These are phyloP conservation scores for Montipora foliosa DNA, from an alignment of 64 coral and sea anemone genomes.

Conservation along the genomic window DNA sequence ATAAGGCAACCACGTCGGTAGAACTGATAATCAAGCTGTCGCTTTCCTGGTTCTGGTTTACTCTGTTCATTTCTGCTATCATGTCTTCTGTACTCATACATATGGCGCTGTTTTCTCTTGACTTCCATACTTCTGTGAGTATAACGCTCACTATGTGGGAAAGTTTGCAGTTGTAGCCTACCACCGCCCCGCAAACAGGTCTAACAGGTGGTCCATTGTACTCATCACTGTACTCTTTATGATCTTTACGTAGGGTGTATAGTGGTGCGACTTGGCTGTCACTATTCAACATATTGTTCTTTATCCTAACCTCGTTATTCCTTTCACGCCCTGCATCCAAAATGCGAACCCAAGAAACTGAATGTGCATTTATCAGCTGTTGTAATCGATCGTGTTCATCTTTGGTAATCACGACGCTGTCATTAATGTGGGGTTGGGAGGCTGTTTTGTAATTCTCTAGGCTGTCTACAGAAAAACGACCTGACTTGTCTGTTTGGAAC, in stretches of 20 bases:
- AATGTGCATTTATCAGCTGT: slow-evolving; percentile 28
- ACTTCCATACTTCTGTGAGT: too few relatives aligned
- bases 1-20: neutral
- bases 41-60: too few relatives aligned
- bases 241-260: slow-evolving; percentile 14
- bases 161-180: too few relatives aligned
- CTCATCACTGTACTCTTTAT: slow-evolving; percentile 2
- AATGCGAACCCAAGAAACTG: slow-evolving; percentile 27
- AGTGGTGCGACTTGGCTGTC: slow-evolving; percentile 31
- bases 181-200: too few relatives aligned
- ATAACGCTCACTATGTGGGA: too few relatives aligned
- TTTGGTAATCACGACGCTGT: neutral
- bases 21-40: neutral
- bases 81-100: too few relatives aligned
- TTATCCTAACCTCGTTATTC: neutral
- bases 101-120: too few relatives aligned
- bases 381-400: slow-evolving; percentile 36
- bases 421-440: neutral
- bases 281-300: slow-evolving; percentile 51
- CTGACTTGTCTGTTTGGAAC: slow-evolving; percentile 40
- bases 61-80: too few relatives aligned
- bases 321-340: too few relatives aligned
- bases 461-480: slow-evolving; percentile 57
- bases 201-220: too few relatives aligned
- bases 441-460: slow-evolving; percentile 55